Evolutionary conservation across 2,888 invertebrate genomes (phyloP), one percentile per base, ranked within the genome.

Genomic region (Furcula furcula): DNA sequence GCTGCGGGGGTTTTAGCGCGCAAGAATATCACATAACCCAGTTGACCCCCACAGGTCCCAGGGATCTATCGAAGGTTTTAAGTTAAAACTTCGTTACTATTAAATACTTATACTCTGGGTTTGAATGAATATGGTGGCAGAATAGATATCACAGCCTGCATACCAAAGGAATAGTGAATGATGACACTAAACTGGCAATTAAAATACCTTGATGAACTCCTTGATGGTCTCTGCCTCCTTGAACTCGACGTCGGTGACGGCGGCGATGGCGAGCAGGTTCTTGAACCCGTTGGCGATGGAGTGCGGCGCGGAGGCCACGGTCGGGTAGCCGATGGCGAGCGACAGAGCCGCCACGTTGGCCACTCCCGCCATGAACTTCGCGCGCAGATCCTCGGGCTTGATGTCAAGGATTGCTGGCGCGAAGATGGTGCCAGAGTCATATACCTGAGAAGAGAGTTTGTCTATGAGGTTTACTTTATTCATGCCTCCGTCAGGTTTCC

Each of bases 261-360:
- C 98, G 65, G 99, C 99, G 69, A 99, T 90, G 52, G 99, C 97
- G 91, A 99, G 91, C 73, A 99, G 90, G 88, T 98, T 98, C 92
- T 97, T 98, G 93, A 99, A 97, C 50, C 98, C 99, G 72, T 98
- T 98, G 86, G 95, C 95, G 71, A 99, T 93, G 85, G 97, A 97
- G 91, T 99, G 99, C 37, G 99, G 98, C 27, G 93, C 98, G 31
- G 99, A 99, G 25, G 98, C 99, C 53, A 97, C 88, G 9, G 98
- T 99, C 47, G 99, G 99, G 89, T 99, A 99, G 46, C 97, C 96
- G 74, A 99, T 96, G 54, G 93, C 90, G 82, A 99, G 91, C 71
- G 97, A 99, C 13, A 99, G 93, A 3, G 97, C 92, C 23, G 99
- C 99, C 69, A 99, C 92, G 67, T 98, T 98, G 52, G 95, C 94